These are phyloP conservation scores for Apodemia zela DNA, from an alignment of 2,888 invertebrate species.

Conservation along the genomic window DNA sequence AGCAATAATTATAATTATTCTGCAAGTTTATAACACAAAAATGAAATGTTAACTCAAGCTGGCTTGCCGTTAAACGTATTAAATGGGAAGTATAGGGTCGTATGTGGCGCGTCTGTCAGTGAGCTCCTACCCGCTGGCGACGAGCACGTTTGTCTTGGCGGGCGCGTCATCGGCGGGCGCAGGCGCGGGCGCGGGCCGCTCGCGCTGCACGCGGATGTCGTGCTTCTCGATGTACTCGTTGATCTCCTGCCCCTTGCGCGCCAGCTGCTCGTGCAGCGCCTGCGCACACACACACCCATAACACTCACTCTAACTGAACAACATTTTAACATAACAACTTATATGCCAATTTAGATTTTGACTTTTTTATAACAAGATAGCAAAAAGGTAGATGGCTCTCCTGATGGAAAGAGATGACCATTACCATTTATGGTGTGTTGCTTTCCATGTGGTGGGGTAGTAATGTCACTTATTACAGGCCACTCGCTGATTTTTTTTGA, in stretches of 20 bases:
- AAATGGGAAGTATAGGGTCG: too few species aligned
- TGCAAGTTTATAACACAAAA: neutral
- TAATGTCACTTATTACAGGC: too few species aligned
- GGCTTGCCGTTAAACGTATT: neutral
- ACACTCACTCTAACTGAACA: too few species aligned
- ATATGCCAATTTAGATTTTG: too few species aligned
- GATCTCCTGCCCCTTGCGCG: constrained; percentile 93
- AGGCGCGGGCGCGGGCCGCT: constrained; percentile 42
- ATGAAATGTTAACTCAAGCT: neutral
- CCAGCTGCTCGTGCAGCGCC: constrained; percentile 88
- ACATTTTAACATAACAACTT: too few species aligned
- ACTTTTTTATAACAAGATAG: neutral
- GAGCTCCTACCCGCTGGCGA: constrained; percentile 46
- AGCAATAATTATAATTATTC: neutral
- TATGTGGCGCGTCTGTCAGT: neutral
- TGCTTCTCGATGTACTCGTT: constrained; percentile 95
- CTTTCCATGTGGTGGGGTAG: too few species aligned
- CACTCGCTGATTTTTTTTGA: too few species aligned
- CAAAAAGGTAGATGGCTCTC: neutral
- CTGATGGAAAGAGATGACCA: too few species aligned
- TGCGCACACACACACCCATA: constrained; percentile 44
- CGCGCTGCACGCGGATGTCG: constrained; percentile 88
- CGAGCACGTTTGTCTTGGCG: constrained; percentile 78
- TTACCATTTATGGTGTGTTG: too few species aligned
- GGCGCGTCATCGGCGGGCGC: constrained; percentile 40